Base-by-base conservation (phyloP, 2,113 vertebrate species). In the Guaruba guarouba region DNA sequence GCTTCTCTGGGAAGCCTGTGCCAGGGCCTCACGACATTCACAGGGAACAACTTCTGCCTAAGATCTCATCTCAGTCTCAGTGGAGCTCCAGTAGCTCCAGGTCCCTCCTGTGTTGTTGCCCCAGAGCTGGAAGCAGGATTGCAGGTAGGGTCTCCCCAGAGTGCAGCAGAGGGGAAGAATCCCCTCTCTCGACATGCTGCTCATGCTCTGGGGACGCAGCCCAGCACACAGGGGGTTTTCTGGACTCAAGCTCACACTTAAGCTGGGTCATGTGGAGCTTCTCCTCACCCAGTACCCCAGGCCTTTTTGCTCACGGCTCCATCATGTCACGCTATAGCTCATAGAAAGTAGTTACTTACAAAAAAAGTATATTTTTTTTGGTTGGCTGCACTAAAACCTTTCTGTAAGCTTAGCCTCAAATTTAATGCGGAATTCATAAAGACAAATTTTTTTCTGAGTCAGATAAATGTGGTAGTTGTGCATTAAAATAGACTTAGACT, bases 261-360 rank as follows among this genome's bases (percentile, higher is more conserved):
- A 59, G 33, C 55, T 14, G 6, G 31, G 19, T 57, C 31, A 57
- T 57, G 31, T 13, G 31, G 31, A 35, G 33, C 33, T 59, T 59
- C 33, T 59, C 20, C 9, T n/a, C 33, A 59, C 13, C 20, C 57
- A 59, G 20, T 20, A 35, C 9, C 57, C 20, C 9, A 7, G 33
- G 33, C 14, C 13, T 59, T 59, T 59, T 59, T 59, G 9, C 55
- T n/a, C 57, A 59, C 6, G 13, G 8, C 33, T 59, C 33, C 8
- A 3, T 31, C 18, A 7, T 13, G 8, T 55, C 67, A 86, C 0
- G 0, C 10, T 62, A 3, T 5, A 61, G 7, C 16, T 86, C 24
- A 15, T 31, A 17, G 67, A 62, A 74, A 54, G 7, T 6, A 35
- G 1, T 43, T 81, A 41, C 67, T 87, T 78, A 64, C 41, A 62